Evolutionary conservation across 2,113 vertebrate species (phyloP).

Genomic region (Callocephalon fimbriatum): DNA sequence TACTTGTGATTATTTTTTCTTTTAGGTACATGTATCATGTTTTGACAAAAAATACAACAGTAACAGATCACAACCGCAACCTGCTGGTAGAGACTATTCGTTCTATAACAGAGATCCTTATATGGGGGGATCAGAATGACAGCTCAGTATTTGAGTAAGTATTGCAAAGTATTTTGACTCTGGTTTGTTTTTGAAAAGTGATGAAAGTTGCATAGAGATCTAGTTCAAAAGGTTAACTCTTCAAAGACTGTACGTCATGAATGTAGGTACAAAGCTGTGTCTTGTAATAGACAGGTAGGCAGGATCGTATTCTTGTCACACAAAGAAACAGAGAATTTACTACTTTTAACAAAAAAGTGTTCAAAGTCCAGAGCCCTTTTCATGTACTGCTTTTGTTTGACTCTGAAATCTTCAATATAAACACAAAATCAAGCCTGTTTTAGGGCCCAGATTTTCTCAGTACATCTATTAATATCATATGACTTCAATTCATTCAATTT

Average conservation of each 20-base stretch:
- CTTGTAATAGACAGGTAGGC: neutral
- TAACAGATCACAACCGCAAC: conserved; percentile 96
- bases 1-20: neutral
- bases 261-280: neutral
- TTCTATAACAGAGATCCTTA: conserved; percentile 97
- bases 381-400: neutral
- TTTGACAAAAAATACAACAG: conserved; percentile 97
- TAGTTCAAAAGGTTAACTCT: neutral
- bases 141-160: conserved; percentile 99
- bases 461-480: neutral
- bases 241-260: neutral
- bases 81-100: conserved; percentile 97
- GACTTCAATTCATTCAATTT: neutral
- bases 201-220: neutral
- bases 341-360: neutral
- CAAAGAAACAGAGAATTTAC: neutral
- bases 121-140: conserved; percentile 99
- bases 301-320: neutral
- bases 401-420: neutral
- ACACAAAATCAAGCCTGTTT: neutral
- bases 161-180: neutral
- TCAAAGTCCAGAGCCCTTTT: neutral
- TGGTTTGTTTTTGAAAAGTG: neutral
- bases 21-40: conserved; percentile 95
- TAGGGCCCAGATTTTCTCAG: neutral